Conservation (phyloP, 2,888 invertebrate species). For the Lochmaea capreae region DNA sequence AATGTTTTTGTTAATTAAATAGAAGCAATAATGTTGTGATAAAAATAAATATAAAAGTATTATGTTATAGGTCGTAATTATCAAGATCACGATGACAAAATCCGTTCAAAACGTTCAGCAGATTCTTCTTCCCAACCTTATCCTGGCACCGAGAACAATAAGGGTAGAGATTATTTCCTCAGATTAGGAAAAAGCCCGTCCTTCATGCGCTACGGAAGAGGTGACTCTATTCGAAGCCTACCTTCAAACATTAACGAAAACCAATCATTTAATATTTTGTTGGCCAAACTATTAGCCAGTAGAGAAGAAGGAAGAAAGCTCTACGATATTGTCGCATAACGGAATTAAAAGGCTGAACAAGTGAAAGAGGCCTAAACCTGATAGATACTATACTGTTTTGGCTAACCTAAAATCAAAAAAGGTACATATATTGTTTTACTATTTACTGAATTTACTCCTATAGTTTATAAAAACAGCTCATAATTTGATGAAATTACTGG, state of each 20-base stretch:
- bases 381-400: constrained; percentile 16
- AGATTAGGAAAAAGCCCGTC: constrained; percentile 56
- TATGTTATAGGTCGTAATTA: constrained; percentile 43
- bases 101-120: constrained; percentile 49
- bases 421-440: neutral
- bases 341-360: constrained; percentile 29
- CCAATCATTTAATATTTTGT: neutral
- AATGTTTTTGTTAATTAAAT: no score
- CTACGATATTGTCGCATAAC: constrained; percentile 16
- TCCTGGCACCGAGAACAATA: constrained; percentile 21
- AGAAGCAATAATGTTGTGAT: neutral
- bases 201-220: constrained; percentile 54
- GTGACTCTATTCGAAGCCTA: constrained; percentile 32
- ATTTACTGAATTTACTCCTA: constrained; percentile 7
- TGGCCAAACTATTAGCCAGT: constrained; percentile 28
- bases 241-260: constrained; percentile 12
- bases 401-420: neutral
- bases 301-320: constrained; percentile 5
- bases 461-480: neutral
- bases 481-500: neutral
- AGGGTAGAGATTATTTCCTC: constrained; percentile 51
- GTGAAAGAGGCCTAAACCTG: constrained; percentile 27
- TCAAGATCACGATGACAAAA: constrained; percentile 41
- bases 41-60: no score
- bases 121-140: constrained; percentile 17